A percentile compares a stretch with the other conserved stretches of the same genome.
These are phyloP conservation scores for Dione vanillae DNA, from an alignment of 2,888 invertebrate genomes.

Conservation along the genomic window DNA sequence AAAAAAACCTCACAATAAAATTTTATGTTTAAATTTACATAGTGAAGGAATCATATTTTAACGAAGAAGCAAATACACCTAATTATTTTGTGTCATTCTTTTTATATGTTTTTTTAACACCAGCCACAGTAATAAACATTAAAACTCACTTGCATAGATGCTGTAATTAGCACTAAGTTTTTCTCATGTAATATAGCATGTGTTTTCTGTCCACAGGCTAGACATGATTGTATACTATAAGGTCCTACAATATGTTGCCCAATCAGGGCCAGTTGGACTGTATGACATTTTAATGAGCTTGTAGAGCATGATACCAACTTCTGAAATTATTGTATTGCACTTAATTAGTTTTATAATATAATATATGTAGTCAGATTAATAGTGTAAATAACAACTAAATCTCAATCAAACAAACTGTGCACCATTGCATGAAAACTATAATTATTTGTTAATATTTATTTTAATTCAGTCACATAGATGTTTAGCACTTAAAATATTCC, in stretches of 20 bases:
- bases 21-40: neutral
- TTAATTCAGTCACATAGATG: constrained; percentile 4
- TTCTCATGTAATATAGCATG: constrained; percentile 86
- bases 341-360: neutral
- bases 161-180: constrained; percentile 81
- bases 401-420: neutral
- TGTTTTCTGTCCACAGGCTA: constrained; percentile 86
- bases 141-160: constrained; percentile 79
- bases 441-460: neutral
- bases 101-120: neutral
- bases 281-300: constrained; percentile 77
- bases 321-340: constrained; percentile 59
- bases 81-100: no score
- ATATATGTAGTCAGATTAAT: neutral
- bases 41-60: no score
- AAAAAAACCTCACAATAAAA: no score
- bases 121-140: neutral
- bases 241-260: constrained; percentile 82
- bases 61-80: no score
- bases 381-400: neutral
- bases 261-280: constrained; percentile 84
- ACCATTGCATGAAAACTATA: neutral
- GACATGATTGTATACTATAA: constrained; percentile 86
- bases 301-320: constrained; percentile 80
- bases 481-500: neutral